Evolutionary conservation across 2,797 vertebrate species (phyloP).

Genomic region (Gymnothorax reevesii): DNA sequence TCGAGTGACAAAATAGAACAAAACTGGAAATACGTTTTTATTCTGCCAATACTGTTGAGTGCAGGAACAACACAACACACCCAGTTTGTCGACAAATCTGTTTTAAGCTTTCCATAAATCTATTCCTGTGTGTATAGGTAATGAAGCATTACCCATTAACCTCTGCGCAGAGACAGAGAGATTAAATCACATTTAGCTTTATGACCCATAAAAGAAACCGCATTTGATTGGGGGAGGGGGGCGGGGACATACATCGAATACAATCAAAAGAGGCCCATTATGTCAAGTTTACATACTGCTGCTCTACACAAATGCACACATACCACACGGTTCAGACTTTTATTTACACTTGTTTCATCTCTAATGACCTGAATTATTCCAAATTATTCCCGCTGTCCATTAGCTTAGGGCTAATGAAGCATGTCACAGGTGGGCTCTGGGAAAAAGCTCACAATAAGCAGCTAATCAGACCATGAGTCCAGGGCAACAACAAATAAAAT

Average conservation of each 20-base stretch:
- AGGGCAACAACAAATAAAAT: neutral
- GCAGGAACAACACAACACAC: neutral
- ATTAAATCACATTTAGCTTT: constrained; percentile 14
- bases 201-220: neutral
- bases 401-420: neutral
- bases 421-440: neutral
- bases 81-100: neutral
- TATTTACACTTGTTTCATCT: neutral
- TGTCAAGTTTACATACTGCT: neutral
- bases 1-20: neutral
- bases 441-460: neutral
- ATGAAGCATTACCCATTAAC: constrained; percentile 18
- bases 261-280: neutral
- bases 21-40: neutral
- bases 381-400: neutral
- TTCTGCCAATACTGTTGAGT: neutral
- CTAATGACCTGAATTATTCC: neutral
- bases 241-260: neutral
- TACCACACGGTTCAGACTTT: neutral
- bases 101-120: neutral
- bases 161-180: neutral
- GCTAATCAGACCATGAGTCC: neutral
- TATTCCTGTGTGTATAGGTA: constrained; percentile 7
- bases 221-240: neutral
- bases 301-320: neutral